Conservation (phyloP, 2,797 vertebrate genomes). For the Smutsia temminckii region DNA sequence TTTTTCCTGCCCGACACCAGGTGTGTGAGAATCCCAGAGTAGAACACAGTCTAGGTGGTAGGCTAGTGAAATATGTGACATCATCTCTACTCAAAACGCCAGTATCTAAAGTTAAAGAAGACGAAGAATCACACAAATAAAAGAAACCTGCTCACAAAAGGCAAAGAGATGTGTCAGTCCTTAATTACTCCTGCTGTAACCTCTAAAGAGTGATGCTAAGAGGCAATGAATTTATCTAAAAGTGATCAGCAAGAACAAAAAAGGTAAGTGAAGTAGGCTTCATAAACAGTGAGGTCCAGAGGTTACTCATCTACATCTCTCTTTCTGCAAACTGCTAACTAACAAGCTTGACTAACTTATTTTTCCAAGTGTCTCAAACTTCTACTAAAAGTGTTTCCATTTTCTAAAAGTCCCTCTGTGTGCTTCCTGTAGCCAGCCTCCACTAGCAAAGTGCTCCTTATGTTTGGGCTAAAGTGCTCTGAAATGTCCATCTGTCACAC, state of each 20-base stretch:
- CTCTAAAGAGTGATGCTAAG: background rate
- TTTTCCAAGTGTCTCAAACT: background rate
- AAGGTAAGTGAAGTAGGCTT: background rate
- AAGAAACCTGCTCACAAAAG: background rate
- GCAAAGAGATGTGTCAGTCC: background rate
- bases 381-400: background rate
- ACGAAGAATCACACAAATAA: background rate
- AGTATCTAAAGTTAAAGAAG: background rate
- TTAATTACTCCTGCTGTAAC: background rate
- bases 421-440: background rate
- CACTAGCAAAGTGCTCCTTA: background rate
- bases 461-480: background rate
- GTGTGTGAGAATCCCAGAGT: background rate
- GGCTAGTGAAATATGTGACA: background rate
- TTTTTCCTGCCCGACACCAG: background rate
- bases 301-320: background rate
- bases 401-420: background rate
- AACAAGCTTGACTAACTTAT: background rate
- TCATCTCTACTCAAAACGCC: background rate
- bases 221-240: background rate
- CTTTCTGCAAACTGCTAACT: background rate
- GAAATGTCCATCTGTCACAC: background rate
- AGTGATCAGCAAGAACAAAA: background rate
- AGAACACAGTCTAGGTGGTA: background rate
- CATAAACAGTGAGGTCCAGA: background rate